Base-by-base conservation (phyloP, 1,140 invertebrate species). In the Planococcus citri region DNA sequence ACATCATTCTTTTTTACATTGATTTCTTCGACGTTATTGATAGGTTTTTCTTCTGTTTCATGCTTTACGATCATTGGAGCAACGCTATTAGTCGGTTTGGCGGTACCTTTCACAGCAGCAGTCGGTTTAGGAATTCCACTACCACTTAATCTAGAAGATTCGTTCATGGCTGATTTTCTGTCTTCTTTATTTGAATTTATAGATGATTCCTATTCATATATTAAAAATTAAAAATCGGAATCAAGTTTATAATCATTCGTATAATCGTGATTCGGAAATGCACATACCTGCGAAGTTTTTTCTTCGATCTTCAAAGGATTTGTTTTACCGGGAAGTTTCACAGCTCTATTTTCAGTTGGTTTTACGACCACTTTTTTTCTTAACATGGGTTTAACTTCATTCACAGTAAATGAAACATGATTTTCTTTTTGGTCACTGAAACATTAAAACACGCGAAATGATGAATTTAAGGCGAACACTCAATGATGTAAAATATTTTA, bases 111-210 rank as follows among this genome's bases (percentile, higher is more conserved):
- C 2, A 95, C 89, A 70, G 91, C 87, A 14, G 91, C 90, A 20
- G 90, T 93, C 3, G 91, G 92, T 79, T 94, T 94, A 1, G 92
- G 91, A 75, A 94, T 89, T 17, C 88, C 88, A 9, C 88, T 91
- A 6, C 82, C 80, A 51, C 71, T 72, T 0, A 72, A 57, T 41
- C 71, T 68, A n/a, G 51, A 27, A 10, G 64, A 70, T 68, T 72
- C 68, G 25, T 51, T 69, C 60, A 64, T 64, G 6, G 20, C 17
- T 25, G 60, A 25, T 25, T 64, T 64, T 17, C 20, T 64, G 24
- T 64, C 60, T 24, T 64, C 60, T 25, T 64, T 64, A 10, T n/a
- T 58, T 6, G 14, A 1, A 64, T 24, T 64, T 9, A 12, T 22
- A 6, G 25, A 64, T 3, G 22, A 64, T 64, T 64, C 60, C 60